Evolutionary conservation across 2,888 invertebrate genomes (phyloP).

Genomic region (Corbicula japonica): DNA sequence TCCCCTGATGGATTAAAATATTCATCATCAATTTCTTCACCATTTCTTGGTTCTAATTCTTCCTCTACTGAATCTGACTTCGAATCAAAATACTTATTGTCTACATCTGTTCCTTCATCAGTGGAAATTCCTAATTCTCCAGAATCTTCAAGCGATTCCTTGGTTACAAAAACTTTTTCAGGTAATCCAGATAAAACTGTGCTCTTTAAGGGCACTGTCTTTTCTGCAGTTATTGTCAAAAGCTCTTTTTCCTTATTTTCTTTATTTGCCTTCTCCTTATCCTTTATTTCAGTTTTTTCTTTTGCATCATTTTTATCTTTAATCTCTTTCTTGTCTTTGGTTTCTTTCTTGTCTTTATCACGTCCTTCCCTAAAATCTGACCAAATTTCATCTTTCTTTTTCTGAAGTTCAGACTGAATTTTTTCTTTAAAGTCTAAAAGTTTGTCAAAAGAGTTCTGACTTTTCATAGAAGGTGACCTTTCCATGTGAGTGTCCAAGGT

Average conservation of each 20-base stretch:
- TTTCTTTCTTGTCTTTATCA: too few relatives aligned
- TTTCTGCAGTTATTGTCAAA: too few relatives aligned
- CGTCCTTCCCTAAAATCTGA: slow-evolving; percentile 40
- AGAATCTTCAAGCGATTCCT: not conserved
- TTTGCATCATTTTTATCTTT: too few relatives aligned
- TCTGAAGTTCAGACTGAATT: slow-evolving; percentile 72
- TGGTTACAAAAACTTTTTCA: too few relatives aligned
- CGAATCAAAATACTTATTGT: slow-evolving; percentile 55
- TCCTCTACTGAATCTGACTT: slow-evolving; percentile 35
- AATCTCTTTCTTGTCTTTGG: too few relatives aligned
- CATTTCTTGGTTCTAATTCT: slow-evolving; percentile 12
- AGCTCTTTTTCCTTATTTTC: too few relatives aligned
- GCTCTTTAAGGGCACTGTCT: too few relatives aligned
- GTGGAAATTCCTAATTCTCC: slow-evolving; percentile 25
- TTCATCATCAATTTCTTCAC: slow-evolving; percentile 52
- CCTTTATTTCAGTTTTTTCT: too few relatives aligned
- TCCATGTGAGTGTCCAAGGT: slow-evolving; percentile 15
- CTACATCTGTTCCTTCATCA: slow-evolving; percentile 39
- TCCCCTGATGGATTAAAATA: slow-evolving; percentile 57
- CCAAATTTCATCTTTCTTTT: slow-evolving; percentile 76
- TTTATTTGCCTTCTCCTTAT: too few relatives aligned
- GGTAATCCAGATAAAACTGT: too few relatives aligned
- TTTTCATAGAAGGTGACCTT: slow-evolving; percentile 38
- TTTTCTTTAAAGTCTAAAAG: slow-evolving; percentile 71
- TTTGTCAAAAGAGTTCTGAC: slow-evolving; percentile 68